Base-by-base conservation (phyloP, 2,797 vertebrate species). In the Typhlichthys eigenmanni region DNA sequence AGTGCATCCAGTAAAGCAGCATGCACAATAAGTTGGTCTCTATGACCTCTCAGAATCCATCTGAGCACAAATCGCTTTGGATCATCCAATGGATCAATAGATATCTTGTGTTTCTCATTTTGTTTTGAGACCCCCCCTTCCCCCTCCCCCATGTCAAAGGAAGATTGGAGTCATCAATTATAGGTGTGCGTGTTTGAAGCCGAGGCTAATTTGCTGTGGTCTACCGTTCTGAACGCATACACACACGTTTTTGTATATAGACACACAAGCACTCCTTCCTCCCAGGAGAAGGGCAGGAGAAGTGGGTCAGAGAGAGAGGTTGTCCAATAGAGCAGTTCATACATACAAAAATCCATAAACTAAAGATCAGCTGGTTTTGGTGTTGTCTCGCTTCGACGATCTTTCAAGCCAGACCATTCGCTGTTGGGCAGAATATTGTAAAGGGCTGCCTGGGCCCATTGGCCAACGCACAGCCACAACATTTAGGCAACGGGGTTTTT, bases 51-150 rank as follows among this genome's bases (percentile, higher is more conserved):
- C 77, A 58, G 70, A 69, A 88, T 87, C 85, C 85, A 85, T 75
- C 43, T 68, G 80, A 74, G 85, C 75, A 82, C 78, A 71, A 69
- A 84, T 88, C 78, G 85, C 81, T 83, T 72, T 79, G 80, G 81
- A 91, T 89, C 87, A 81, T 79, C 77, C 64, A 84, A 90, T 90
- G 79, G 68, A 86, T 91, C 84, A 84, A 88, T 91, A 89, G 76
- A 79, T 75, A 87, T 87, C 84, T 87, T 82, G 72, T 74, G 69
- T 85, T 85, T 84, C 82, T 84, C 72, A 78, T 80, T 57, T 68
- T 47, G 47, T 52, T 87, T 87, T 84, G 78, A 82, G 71, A 84
- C 75, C 74, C 65, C 64, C 47, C 50, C 71, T 59, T 54, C 52
- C 62, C 67, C 60, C 57, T 73, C 53, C 55, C 50, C 62, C 14